phyloP scores from a whole-genome alignment of 2,888 invertebrate species.

The Chloroclystis v-ata region DNA sequence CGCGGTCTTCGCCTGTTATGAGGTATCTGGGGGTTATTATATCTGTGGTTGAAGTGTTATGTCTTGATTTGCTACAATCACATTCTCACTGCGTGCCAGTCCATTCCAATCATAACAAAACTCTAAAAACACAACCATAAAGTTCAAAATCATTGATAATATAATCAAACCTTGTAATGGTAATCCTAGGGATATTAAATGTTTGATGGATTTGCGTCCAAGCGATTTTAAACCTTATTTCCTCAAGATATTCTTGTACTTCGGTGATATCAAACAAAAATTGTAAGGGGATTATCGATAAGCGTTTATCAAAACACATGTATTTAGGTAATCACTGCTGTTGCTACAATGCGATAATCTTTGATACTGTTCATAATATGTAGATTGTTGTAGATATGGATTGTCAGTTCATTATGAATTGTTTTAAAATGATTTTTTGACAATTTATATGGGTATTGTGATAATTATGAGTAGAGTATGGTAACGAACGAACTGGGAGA shows the following conservation, averaged over 20 bases:
- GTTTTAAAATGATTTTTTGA: neutral
- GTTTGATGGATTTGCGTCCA: neutral
- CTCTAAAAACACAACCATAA: neutral
- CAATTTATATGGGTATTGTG: too few relatives aligned
- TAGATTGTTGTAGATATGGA: neutral
- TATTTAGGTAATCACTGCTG: constrained; percentile 64
- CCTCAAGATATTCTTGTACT: constrained; percentile 3
- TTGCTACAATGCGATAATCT: constrained; percentile 51
- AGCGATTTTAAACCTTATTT: neutral
- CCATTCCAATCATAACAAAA: neutral
- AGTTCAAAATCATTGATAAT: neutral
- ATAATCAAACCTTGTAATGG: neutral
- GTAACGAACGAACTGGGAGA: too few relatives aligned
- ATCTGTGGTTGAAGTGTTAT: neutral
- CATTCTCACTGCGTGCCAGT: neutral
- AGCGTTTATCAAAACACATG: constrained; percentile 41
- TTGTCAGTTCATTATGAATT: too few relatives aligned
- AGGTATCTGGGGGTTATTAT: too few relatives aligned
- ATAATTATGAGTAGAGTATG: too few relatives aligned
- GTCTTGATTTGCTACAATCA: constrained; percentile 2
- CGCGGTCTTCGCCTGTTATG: too few relatives aligned
- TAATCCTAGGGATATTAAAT: constrained; percentile 4
- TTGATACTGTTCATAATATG: constrained; percentile 11
- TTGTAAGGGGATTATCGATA: constrained; percentile 44
- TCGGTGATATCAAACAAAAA: constrained; percentile 34